A percentile compares a stretch with the other conserved stretches of the same genome.
Evolutionary conservation across 2,888 invertebrate species (phyloP).

Genomic region (Erannis defoliaria): DNA sequence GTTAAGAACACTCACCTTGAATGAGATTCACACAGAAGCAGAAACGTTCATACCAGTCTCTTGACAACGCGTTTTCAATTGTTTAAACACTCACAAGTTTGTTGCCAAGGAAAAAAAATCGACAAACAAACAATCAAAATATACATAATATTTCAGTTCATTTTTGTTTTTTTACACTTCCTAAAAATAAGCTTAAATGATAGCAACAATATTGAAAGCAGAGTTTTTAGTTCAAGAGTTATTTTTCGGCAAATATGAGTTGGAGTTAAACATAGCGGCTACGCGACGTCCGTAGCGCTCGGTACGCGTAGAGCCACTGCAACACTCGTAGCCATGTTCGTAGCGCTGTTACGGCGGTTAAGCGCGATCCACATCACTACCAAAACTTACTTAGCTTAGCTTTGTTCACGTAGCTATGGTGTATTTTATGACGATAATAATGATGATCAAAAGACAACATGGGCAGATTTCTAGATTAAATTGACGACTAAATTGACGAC

Average conservation of each 20-base stretch:
- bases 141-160: not conserved
- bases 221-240: slow-evolving; percentile 37
- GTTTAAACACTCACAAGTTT: slow-evolving; percentile 25
- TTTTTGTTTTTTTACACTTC: not conserved
- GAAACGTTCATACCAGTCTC: slow-evolving; percentile 17
- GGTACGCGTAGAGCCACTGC: slow-evolving; percentile 63
- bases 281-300: slow-evolving; percentile 62
- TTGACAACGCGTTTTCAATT: slow-evolving; percentile 22
- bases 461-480: too few species aligned
- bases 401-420: not conserved
- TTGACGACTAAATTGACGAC: too few species aligned
- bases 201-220: slow-evolving; percentile 6
- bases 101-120: slow-evolving; percentile 16
- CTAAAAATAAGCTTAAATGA: not conserved
- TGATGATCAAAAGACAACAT: not conserved
- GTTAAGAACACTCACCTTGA: not conserved
- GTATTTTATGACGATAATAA: not conserved
- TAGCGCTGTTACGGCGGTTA: slow-evolving; percentile 24
- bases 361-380: not conserved
- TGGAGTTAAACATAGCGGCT: slow-evolving; percentile 36
- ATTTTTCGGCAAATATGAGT: slow-evolving; percentile 38
- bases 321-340: slow-evolving; percentile 50
- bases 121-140: slow-evolving; percentile 14
- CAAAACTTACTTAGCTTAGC: not conserved
- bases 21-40: not conserved